Percentiles rank a stretch among this genome's conserved stretches.
These are phyloP conservation scores for Tinamus guttatus DNA, from an alignment of 2,113 vertebrate genomes.

Conservation along the genomic window DNA sequence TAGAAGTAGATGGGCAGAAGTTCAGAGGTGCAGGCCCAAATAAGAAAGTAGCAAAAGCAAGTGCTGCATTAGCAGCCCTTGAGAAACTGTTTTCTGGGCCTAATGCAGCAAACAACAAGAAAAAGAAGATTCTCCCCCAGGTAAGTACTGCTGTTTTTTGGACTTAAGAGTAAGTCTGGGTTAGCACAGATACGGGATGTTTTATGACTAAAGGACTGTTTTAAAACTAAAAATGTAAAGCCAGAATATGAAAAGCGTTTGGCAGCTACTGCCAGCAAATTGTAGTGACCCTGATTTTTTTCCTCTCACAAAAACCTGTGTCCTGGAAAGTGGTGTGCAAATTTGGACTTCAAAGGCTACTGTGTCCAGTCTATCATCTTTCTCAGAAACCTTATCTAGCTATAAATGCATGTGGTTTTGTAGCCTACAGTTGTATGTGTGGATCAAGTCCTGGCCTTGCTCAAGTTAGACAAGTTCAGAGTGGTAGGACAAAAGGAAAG, in stretches of 20 bases:
- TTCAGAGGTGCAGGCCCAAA: constrained; percentile 98
- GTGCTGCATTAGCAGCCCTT: constrained; percentile 94
- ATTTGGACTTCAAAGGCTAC: not conserved
- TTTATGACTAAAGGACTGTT: not conserved
- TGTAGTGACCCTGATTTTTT: not conserved
- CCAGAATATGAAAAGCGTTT: too few species aligned
- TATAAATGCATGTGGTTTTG: not conserved
- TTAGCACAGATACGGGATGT: not conserved
- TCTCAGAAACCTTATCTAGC: not conserved
- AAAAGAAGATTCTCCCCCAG: constrained; percentile 97
- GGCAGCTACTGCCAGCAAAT: not conserved
- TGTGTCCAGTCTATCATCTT: not conserved
- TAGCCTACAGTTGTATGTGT: not conserved
- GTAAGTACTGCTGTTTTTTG: constrained; percentile 70
- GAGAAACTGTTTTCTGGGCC: constrained; percentile 98
- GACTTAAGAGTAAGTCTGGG: not conserved
- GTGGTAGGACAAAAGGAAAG: not conserved
- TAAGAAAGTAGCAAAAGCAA: constrained; percentile 99
- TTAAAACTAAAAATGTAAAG: too few species aligned
- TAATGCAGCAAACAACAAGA: constrained; percentile 95
- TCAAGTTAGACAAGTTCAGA: not conserved
- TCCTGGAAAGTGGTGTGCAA: too few species aligned
- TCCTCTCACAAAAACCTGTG: not conserved
- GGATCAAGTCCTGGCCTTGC: not conserved
- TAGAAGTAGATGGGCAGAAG: constrained; percentile 99